These are phyloP conservation scores for Sycophila sp. DNA, from an alignment of 1,140 invertebrate species.

Conservation along the genomic window DNA sequence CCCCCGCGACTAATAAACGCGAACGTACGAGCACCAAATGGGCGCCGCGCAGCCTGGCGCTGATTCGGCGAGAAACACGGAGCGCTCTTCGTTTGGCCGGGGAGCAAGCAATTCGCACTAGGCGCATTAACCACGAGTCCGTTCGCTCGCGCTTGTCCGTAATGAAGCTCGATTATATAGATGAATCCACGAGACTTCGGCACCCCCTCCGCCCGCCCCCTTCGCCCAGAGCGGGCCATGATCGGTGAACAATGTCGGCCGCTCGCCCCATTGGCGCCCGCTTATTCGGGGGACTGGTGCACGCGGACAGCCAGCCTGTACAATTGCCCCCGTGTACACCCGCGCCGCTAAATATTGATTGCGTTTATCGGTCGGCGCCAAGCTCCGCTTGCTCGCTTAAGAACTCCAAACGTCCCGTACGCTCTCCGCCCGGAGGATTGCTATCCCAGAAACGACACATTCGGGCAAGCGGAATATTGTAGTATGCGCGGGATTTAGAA, in stretches of 20 bases:
- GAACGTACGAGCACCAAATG: neutral
- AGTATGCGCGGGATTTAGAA: too few species aligned
- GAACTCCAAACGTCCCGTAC: too few species aligned
- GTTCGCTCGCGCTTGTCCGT: neutral
- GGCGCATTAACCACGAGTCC: constrained; percentile 8
- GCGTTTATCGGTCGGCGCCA: neutral
- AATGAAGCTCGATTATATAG: constrained; percentile 26
- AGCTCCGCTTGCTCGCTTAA: too few species aligned
- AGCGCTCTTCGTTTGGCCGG: too few species aligned
- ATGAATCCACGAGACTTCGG: constrained; percentile 11
- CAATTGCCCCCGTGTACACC: neutral
- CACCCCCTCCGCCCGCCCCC: neutral
- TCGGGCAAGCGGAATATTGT: too few species aligned
- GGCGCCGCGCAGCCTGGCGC: neutral
- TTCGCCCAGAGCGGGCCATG: neutral
- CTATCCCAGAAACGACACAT: too few species aligned
- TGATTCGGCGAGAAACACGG: neutral
- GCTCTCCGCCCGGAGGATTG: too few species aligned
- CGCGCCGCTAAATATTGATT: neutral
- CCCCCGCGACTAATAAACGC: too few species aligned
- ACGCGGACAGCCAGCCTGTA: too few species aligned
- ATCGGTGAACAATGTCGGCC: too few species aligned
- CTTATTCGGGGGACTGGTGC: too few species aligned
- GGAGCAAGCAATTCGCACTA: constrained; percentile 8
- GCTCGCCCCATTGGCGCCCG: too few species aligned